A percentile compares a stretch with the other conserved stretches of the same genome.
Evolutionary conservation across 2,797 vertebrate genomes (phyloP).

Genomic region (Cottoperca gobio): DNA sequence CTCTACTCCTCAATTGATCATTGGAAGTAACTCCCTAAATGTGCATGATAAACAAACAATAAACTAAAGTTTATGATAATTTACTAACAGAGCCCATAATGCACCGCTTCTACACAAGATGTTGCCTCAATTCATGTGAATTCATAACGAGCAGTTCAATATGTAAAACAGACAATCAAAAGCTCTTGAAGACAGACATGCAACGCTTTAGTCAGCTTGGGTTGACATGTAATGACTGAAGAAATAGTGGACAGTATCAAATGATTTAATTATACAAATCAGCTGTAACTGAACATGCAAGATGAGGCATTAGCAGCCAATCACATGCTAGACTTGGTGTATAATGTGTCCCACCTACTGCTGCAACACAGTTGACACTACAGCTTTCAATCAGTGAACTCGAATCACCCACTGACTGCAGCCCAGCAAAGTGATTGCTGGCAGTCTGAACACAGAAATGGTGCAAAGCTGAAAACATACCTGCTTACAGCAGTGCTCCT

Average conservation of each 20-base stretch:
- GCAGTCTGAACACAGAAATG: slow-evolving; percentile 58
- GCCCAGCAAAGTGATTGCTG: slow-evolving; percentile 53
- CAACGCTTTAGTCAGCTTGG: slow-evolving; percentile 23
- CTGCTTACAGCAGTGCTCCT: slow-evolving; percentile 56
- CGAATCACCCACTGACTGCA: slow-evolving; percentile 56
- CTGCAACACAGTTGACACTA: slow-evolving; percentile 50
- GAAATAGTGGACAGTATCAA: neutral
- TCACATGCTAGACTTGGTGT: slow-evolving; percentile 17
- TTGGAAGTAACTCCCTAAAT: slow-evolving; percentile 72
- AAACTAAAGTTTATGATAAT: slow-evolving; percentile 63
- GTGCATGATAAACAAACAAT: slow-evolving; percentile 73
- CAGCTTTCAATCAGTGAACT: slow-evolving; percentile 61
- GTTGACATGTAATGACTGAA: slow-evolving; percentile 15
- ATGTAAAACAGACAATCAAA: slow-evolving; percentile 37
- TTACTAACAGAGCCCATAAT: slow-evolving; percentile 55
- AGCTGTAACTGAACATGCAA: slow-evolving; percentile 12
- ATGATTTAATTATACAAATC: slow-evolving; percentile 1
- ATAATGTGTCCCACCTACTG: slow-evolving; percentile 35
- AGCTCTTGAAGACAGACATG: slow-evolving; percentile 7
- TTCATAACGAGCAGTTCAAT: slow-evolving; percentile 20
- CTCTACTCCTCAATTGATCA: slow-evolving; percentile 65
- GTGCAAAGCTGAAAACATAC: slow-evolving; percentile 54
- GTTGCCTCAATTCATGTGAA: slow-evolving; percentile 16
- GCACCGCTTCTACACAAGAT: slow-evolving; percentile 36
- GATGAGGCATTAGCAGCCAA: slow-evolving; percentile 29